A percentile compares a stretch with the other conserved stretches of the same genome.
These are phyloP conservation scores for Drosophila parvula DNA, from an alignment of 1,140 invertebrate genomes.

Conservation along the genomic window DNA sequence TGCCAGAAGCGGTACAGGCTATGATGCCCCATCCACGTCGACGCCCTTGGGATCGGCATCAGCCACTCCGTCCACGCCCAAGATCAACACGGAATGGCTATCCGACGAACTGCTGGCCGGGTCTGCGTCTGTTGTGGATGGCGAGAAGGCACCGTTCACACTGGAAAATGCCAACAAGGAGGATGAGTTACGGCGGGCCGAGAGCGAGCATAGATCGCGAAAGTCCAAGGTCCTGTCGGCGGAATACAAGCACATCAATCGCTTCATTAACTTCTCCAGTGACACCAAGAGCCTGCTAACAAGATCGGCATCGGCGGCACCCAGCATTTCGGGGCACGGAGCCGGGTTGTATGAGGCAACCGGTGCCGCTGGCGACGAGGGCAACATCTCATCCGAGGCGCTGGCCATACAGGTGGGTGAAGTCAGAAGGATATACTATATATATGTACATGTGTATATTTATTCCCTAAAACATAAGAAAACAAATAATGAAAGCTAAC, in stretches of 20 bases:
- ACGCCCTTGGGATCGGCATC: slow-evolving; percentile 35
- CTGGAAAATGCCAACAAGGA: slow-evolving; percentile 80
- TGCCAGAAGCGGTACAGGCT: not conserved
- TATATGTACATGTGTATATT: too few species aligned
- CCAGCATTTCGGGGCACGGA: slow-evolving; percentile 54
- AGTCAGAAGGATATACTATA: too few species aligned
- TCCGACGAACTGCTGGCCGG: slow-evolving; percentile 54
- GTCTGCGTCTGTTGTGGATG: slow-evolving; percentile 2
- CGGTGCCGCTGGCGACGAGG: slow-evolving; percentile 61
- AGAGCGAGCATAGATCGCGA: slow-evolving; percentile 74
- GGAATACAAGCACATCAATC: slow-evolving; percentile 82
- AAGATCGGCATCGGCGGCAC: slow-evolving; percentile 68
- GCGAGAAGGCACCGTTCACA: slow-evolving; percentile 69
- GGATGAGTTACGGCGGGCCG: slow-evolving; percentile 72
- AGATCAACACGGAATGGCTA: slow-evolving; percentile 70
- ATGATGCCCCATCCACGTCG: slow-evolving; percentile 6
- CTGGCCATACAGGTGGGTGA: slow-evolving; percentile 70
- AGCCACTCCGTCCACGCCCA: slow-evolving; percentile 69
- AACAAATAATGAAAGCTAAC: too few species aligned
- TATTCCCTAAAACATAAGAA: too few species aligned
- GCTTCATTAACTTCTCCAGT: slow-evolving; percentile 79
- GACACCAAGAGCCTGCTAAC: slow-evolving; percentile 77
- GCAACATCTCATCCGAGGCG: slow-evolving; percentile 80
- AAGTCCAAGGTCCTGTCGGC: slow-evolving; percentile 79
- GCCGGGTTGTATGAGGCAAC: slow-evolving; percentile 48